Base-by-base conservation (phyloP, 2,888 invertebrate species). In the Athetis lepigone region DNA sequence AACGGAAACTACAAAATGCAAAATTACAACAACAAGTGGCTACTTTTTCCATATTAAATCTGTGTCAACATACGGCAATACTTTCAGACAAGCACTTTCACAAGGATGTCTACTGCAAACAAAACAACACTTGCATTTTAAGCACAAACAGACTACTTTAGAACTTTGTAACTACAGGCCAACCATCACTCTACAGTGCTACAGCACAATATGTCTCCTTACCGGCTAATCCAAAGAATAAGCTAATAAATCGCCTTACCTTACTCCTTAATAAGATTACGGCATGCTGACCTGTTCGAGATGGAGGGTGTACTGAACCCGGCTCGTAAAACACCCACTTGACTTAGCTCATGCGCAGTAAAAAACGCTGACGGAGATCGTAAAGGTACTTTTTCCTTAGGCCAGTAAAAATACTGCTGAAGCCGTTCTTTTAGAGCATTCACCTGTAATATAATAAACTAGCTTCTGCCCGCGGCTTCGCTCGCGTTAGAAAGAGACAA, bases 291-390 rank as follows among this genome's bases (percentile, higher is more conserved):
- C 81, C 75, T 71, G 65, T 56, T 64, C 42, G 40, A 67, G 70
- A 72, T 70, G 66, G 65, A 42, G 60, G 54, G 73, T 74, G 51
- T 72, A 84, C 84, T 82, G 83, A 80, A 73, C 77, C 73, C 72
- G 72, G 72, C 76, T 76, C 39, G 50, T 39, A 74, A 78, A 81
- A 83, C 77, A 80, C 75, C 81, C 81, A 79, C 90, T 90, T 77
- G 63, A 86, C 75, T 84, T 77, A 65, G 85, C 75, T 85, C 91
- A 91, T 92, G 92, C 92, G 92, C 92, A 85, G 71, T 88, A 67
- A 77, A 62, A 65, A 60, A 23, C 55, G 84, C 83, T 85, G 84
- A 60, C 70, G 45, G 16, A 6, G 27, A 13, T 37, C 29, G 13
- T 43, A 40, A 40, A 62, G 25, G 21, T 42, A 13, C 33, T 33